Conservation (phyloP, 2,797 vertebrate species). For the Liasis olivaceus region DNA sequence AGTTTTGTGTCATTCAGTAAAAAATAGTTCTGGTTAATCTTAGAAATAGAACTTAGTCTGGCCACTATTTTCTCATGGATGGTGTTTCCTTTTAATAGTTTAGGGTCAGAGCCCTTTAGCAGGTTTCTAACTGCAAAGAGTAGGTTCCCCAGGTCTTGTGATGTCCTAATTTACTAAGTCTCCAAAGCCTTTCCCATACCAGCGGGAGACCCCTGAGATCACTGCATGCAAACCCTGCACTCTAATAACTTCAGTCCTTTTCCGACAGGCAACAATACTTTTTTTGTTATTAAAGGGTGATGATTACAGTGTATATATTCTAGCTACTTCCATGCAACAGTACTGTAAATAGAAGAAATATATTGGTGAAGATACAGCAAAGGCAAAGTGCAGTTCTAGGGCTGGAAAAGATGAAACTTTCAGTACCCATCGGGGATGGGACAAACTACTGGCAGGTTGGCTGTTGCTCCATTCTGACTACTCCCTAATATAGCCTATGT, state of each 20-base stretch:
- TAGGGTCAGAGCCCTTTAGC: no score
- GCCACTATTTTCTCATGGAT: no score
- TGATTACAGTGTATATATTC: neutral
- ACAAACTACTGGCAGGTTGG: neutral
- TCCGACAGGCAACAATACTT: neutral
- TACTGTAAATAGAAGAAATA: neutral
- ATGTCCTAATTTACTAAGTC: neutral
- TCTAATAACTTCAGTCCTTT: neutral
- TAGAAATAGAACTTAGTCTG: neutral
- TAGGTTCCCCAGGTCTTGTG: neutral
- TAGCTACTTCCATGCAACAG: neutral
- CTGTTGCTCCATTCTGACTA: neutral
- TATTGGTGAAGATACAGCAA: neutral
- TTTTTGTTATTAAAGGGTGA: neutral
- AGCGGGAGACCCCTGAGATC: neutral
- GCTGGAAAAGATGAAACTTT: neutral
- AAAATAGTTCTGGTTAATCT: neutral
- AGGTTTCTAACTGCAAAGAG: no score
- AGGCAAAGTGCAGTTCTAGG: neutral
- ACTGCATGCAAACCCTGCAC: neutral
- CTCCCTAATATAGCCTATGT: neutral
- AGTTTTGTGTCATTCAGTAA: neutral
- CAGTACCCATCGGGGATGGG: neutral
- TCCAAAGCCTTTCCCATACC: neutral
- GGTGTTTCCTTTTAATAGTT: no score